These are phyloP conservation scores for Euschistus heros DNA, from an alignment of 1,140 invertebrate species.

Conservation along the genomic window DNA sequence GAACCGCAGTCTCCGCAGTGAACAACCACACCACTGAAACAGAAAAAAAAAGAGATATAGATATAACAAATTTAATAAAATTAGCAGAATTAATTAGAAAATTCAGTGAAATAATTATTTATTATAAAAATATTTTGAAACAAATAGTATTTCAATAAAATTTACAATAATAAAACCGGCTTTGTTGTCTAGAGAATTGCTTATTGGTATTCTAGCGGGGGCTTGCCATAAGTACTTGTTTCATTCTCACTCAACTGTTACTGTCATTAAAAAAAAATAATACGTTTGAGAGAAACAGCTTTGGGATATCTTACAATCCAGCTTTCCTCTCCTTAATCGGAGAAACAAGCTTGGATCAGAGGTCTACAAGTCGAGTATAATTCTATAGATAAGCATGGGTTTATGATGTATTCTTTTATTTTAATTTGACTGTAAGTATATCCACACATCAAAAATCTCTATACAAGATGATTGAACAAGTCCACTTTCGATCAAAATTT, in stretches of 20 bases:
- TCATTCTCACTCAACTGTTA: neutral
- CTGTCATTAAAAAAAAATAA: neutral
- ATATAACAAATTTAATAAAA: neutral
- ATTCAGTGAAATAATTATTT: no score
- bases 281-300: no score
- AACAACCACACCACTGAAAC: constrained; percentile 59
- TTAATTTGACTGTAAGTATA: no score
- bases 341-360: no score
- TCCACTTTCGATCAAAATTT: no score
- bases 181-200: neutral
- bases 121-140: neutral
- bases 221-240: neutral
- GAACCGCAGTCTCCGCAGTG: constrained; percentile 48
- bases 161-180: neutral
- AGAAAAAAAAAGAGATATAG: neutral
- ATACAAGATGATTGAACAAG: no score
- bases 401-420: no score
- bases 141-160: neutral
- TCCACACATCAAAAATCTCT: no score
- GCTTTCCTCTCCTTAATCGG: no score
- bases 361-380: no score
- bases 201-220: neutral
- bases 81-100: neutral
- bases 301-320: no score
- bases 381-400: no score